These are phyloP conservation scores for Salpingus planirostris DNA, from an alignment of 2,888 invertebrate species.

Conservation along the genomic window DNA sequence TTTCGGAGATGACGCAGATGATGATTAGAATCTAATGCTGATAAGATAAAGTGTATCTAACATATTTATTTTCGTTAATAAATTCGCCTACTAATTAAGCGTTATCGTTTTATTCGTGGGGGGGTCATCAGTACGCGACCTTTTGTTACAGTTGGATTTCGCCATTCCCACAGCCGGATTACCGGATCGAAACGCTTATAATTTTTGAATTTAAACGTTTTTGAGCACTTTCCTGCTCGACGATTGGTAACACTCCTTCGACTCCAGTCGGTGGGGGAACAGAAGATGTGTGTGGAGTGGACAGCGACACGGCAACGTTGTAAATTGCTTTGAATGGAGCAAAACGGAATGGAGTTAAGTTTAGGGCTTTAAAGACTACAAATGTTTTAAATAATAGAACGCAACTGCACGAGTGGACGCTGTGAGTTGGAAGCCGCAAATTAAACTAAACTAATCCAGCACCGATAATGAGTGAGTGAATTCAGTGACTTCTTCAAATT, in stretches of 20 bases:
- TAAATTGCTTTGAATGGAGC: background rate
- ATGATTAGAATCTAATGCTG: too few species aligned
- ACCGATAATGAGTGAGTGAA: background rate
- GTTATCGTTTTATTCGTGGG: background rate
- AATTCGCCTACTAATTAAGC: background rate
- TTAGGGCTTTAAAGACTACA: background rate
- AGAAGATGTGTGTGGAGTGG: background rate
- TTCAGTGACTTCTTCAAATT: conserved; percentile 1
- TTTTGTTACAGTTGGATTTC: too few species aligned
- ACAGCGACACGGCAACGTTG: background rate
- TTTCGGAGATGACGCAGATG: too few species aligned
- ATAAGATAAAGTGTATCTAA: too few species aligned
- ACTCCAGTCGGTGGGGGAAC: too few species aligned
- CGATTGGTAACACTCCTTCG: too few species aligned
- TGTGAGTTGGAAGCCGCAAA: background rate
- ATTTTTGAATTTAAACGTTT: background rate
- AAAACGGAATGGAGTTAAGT: too few species aligned
- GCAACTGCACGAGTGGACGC: background rate
- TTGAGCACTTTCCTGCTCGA: too few species aligned
- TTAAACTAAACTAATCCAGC: background rate
- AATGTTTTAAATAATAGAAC: background rate
- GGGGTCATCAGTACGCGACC: background rate
- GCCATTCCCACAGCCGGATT: too few species aligned
- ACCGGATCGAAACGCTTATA: too few species aligned
- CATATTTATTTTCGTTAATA: conserved; percentile 1